Conservation (phyloP, 2,888 invertebrate species). For the Drosophila paucipuncta region DNA sequence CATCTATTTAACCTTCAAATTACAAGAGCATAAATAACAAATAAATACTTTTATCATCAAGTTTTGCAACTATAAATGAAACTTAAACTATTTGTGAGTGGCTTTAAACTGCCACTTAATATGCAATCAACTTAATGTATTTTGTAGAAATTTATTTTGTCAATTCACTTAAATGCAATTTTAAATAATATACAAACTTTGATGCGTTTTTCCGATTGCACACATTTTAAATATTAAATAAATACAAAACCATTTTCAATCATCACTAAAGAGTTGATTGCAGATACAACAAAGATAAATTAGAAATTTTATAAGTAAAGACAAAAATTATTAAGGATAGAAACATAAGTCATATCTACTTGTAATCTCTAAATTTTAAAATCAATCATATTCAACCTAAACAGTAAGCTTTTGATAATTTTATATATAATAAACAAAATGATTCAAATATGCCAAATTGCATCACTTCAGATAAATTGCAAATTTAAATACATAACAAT, state of each 20-base stretch:
- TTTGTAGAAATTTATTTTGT: not conserved
- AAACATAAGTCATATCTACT: not conserved
- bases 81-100: not conserved
- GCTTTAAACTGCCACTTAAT: not conserved
- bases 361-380: not conserved
- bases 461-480: not conserved
- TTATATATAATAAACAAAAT: not conserved
- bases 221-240: not conserved
- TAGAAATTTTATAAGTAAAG: no score
- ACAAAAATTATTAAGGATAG: no score
- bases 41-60: not conserved
- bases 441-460: not conserved
- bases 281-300: not conserved
- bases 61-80: not conserved
- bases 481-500: not conserved
- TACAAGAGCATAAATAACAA: not conserved
- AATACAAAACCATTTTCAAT: not conserved
- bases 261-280: not conserved
- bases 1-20: not conserved
- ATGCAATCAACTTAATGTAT: no score
- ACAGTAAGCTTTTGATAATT: not conserved
- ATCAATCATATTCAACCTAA: not conserved
- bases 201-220: accelerated
- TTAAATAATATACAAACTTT: not conserved
- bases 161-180: not conserved